Evolutionary conservation across 2,888 invertebrate genomes (phyloP).

Genomic region (Aphelenchoides bicaudatus): DNA sequence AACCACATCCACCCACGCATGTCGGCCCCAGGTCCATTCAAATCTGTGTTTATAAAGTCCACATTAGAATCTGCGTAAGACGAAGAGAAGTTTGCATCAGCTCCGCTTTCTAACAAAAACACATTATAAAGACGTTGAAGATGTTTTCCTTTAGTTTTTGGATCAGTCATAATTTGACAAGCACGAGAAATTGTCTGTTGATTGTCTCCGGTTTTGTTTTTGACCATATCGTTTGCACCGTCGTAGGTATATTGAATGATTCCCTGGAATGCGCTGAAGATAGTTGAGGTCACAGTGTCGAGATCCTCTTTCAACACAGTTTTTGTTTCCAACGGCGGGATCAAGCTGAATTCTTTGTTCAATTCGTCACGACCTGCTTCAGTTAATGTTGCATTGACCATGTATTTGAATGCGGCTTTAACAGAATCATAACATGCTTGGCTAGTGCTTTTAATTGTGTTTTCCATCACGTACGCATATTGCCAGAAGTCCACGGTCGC

Average conservation of each 20-base stretch:
- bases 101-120: too few relatives aligned
- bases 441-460: slow-evolving; percentile 10
- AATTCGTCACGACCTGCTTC: slow-evolving; percentile 14
- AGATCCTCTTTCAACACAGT: neutral
- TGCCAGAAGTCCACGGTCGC: slow-evolving; percentile 29
- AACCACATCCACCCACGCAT: slow-evolving; percentile 33
- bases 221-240: too few relatives aligned
- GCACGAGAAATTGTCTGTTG: neutral
- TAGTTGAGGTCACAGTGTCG: neutral
- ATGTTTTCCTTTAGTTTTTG: neutral
- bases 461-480: slow-evolving; percentile 21
- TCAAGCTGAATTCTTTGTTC: slow-evolving; percentile 10
- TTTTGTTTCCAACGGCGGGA: neutral
- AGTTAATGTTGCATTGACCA: neutral
- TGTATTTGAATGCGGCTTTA: slow-evolving; percentile 1
- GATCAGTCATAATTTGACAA: neutral
- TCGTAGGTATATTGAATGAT: slow-evolving; percentile 9
- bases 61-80: too few relatives aligned
- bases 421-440: slow-evolving; percentile 11
- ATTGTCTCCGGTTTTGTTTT: slow-evolving; percentile 4
- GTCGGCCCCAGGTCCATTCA: too few relatives aligned
- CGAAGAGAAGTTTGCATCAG: too few relatives aligned
- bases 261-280: neutral
- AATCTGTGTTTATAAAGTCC: too few relatives aligned
- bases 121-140: slow-evolving; percentile 1